Conservation (phyloP, 2,888 invertebrate genomes). For the Acanthosoma haemorrhoidale region DNA sequence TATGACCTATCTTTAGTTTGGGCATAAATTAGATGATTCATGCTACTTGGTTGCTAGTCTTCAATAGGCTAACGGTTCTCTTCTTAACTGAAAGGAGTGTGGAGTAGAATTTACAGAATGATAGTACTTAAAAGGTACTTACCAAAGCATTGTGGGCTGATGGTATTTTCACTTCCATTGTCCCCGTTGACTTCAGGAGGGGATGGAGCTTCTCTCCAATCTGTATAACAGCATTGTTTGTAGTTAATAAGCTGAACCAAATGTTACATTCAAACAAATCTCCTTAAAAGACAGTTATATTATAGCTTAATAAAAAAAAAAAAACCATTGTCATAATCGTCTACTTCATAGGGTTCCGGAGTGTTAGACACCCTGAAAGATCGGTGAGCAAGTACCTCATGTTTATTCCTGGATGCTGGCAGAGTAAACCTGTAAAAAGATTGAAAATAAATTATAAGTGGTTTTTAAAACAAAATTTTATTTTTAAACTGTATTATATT, state of each 20-base stretch:
- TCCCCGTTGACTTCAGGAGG: slow-evolving; percentile 28
- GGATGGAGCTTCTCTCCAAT: slow-evolving; percentile 36
- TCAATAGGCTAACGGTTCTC: too few species aligned
- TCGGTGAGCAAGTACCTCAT: slow-evolving; percentile 34
- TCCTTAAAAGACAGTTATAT: too few species aligned
- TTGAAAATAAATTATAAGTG: too few species aligned
- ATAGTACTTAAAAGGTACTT: neutral
- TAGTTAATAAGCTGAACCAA: too few species aligned
- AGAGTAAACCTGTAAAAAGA: slow-evolving; percentile 30
- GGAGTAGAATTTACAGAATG: too few species aligned
- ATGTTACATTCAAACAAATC: too few species aligned
- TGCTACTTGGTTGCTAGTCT: too few species aligned
- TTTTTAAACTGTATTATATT: too few species aligned
- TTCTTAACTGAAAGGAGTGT: too few species aligned
- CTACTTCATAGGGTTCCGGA: slow-evolving; percentile 17
- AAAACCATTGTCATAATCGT: slow-evolving; percentile 31
- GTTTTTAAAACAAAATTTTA: too few species aligned
- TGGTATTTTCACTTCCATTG: slow-evolving; percentile 7
- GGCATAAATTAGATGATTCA: too few species aligned
- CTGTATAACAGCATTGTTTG: slow-evolving; percentile 20
- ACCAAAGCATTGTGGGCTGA: slow-evolving; percentile 33
- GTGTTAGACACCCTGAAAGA: slow-evolving; percentile 21
- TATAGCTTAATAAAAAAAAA: neutral
- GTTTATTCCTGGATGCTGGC: slow-evolving; percentile 34
- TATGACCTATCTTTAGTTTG: too few species aligned